phyloP scores from a whole-genome alignment of 2,797 vertebrate species.

The Taeniopygia guttata region DNA sequence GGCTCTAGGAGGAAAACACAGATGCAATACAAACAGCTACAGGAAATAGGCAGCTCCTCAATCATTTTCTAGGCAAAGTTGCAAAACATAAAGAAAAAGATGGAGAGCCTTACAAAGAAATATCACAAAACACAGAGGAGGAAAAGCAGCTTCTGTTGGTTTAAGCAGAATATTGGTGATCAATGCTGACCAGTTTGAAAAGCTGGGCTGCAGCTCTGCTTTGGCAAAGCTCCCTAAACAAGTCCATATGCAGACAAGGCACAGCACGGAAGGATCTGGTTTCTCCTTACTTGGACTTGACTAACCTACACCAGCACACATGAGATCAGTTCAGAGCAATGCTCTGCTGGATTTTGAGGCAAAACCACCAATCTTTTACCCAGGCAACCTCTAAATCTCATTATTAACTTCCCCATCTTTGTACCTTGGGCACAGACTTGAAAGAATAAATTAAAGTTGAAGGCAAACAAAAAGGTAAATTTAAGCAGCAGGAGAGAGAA shows the following conservation, averaged over 20 bases:
- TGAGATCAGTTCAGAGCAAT: neutral
- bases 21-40: neutral
- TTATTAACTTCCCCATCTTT: neutral
- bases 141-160: neutral
- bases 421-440: neutral
- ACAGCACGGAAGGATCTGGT: neutral
- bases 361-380: neutral
- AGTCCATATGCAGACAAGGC: neutral
- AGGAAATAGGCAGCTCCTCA: neutral
- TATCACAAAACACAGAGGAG: neutral
- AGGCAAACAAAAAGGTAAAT: constrained; percentile 46
- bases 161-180: neutral
- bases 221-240: neutral
- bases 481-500: constrained; percentile 7
- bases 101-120: neutral
- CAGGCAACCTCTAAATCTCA: neutral
- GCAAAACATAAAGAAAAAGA: neutral
- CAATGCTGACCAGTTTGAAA: neutral
- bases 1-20: neutral
- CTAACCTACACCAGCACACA: neutral
- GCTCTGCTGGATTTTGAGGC: neutral
- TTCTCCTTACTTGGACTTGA: neutral
- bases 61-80: neutral
- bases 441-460: constrained; percentile 10
- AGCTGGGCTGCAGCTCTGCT: neutral